Evolutionary conservation across 1,140 invertebrate species (phyloP), one percentile per base, ranked within the genome.

Genomic region (Drosophila burlai): DNA sequence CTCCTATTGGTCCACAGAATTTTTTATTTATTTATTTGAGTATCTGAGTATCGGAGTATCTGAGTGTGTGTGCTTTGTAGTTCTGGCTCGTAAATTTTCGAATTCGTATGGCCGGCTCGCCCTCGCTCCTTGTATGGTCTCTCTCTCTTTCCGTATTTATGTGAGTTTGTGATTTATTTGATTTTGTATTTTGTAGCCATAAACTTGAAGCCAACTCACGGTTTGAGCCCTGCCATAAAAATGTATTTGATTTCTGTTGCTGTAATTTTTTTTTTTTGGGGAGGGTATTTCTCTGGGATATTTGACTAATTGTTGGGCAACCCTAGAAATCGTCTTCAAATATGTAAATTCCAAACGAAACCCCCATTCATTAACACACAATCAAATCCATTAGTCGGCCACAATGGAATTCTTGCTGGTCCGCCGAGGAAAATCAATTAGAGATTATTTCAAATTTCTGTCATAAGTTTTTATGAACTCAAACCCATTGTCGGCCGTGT

Each of bases 131-230:
- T 86, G 64, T 72, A 76, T 47, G 47, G 49, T 31, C 40, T 57
- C 61, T 24, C 24, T 50, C 24, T 50, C 46, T 77, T 52, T 31
- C 31, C 52, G 68, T 81, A 82, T 89, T 85, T 90, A 89, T 89
- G 78, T 89, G 85, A 66, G 79, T 89, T 90, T 89, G 73, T 89
- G 85, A 89, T 89, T 89, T 89, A 89, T 89, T 81, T 84, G 81
- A 81, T 59, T 83, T 86, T 61, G 71, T 73, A 73, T 73, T 73
- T 80, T 76, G 80, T 76, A 49, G 75, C 83, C 84, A 86, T 86
- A 82, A 86, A 83, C 63, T 61, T 63, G 38, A 62, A 45, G 83
- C 59, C 69, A 68, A 36, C 57, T 42, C 69, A 64, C 40, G 38
- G 67, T 52, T 61, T 43, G n/a, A 34, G 54, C 66, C 24, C 21